Base-by-base conservation (phyloP, 2,888 invertebrate genomes). In the Masnerella sp. region DNA sequence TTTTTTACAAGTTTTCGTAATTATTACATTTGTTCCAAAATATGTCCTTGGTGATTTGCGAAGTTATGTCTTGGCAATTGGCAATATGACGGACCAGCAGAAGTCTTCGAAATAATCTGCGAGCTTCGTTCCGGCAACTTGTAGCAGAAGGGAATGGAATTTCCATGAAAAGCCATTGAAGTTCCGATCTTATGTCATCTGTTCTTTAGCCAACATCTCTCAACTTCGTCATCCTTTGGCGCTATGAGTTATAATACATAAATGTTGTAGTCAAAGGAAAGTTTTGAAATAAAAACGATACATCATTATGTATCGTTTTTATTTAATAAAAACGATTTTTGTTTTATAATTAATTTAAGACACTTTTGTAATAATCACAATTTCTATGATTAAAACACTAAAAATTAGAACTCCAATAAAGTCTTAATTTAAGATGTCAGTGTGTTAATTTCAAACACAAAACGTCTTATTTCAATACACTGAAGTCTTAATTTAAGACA, bases 91-190 rank as follows among this genome's bases (percentile, higher is more conserved):
- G 42, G 47, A 56, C 56, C 36, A 28, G 30, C 34, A 42, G 47
- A 45, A 67, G 49, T 67, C 56, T 67, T 56, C 56, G 12, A 67
- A 58, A 67, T 58, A 67, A 38, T 67, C 54, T 36, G 22, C 40
- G 40, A 32, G 15, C 32, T 25, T 49, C 49, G 56, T 49, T 25
- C 36, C 14, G 22, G 36, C 32, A 20, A 56, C 56, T 56, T 34
- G 49, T 32, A 14, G 22, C 2, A 17, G 40, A 47, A 47, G 30
- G 30, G 32, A 47, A 56, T 40, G 40, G 47, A 56, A 67, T 49
- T 67, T 67, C 49, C 65, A 56, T 56, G 56, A 42, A 67, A 56
- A 47, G 47, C 47, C 42, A 56, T 67, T 56, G 32, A 56, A 67
- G 56, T 56, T 67, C 17, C 47, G 32, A 49, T 32, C 65, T 40